phyloP scores from a whole-genome alignment of 2,113 vertebrate genomes.

The Anhinga rufa region DNA sequence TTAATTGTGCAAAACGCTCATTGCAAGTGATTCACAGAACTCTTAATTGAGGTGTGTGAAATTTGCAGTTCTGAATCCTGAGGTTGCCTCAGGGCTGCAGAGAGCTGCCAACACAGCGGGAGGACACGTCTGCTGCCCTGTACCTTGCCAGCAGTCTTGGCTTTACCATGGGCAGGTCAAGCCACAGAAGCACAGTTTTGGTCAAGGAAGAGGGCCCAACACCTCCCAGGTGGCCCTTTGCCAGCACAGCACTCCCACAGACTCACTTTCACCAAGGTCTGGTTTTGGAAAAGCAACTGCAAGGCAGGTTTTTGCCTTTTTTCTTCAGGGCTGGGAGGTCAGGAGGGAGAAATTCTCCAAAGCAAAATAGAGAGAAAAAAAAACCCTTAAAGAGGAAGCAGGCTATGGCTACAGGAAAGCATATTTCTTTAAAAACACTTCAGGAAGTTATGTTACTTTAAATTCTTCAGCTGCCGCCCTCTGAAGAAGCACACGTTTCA shows the following conservation, averaged over 20 bases:
- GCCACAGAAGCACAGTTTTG: neutral
- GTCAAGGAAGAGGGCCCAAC: neutral
- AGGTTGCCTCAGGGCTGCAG: neutral
- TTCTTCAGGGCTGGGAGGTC: neutral
- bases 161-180: neutral
- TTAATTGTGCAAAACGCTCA: neutral
- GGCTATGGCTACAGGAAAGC: slow-evolving; percentile 36
- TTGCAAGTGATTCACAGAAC: neutral
- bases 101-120: neutral
- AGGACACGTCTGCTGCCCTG: neutral
- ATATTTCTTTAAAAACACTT: slow-evolving; percentile 52
- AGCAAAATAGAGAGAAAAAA: neutral
- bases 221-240: neutral
- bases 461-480: slow-evolving; percentile 19
- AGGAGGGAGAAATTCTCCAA: slow-evolving; percentile 29
- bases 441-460: slow-evolving; percentile 59
- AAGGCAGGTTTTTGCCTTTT: neutral
- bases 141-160: neutral
- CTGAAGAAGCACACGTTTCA: neutral
- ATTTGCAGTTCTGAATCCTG: neutral
- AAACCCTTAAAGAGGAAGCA: slow-evolving; percentile 2
- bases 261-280: neutral
- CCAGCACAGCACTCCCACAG: rapidly evolving
- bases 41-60: neutral
- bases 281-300: neutral